Evolutionary conservation across 2,797 vertebrate species (phyloP).

Genomic region (Gymnothorax javanicus): DNA sequence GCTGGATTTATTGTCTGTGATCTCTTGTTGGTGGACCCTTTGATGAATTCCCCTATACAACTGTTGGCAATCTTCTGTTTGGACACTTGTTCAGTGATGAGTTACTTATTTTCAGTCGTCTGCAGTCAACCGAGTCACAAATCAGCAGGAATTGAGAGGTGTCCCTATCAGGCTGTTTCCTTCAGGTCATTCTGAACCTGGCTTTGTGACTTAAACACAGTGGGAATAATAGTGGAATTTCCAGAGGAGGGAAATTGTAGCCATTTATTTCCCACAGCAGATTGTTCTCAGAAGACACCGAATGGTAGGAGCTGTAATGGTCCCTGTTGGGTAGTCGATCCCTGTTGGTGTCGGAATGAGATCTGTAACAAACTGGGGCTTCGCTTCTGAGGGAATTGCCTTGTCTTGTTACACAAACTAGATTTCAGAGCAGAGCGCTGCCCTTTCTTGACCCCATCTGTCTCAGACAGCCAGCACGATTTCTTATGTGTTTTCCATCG

Average conservation of each 20-base stretch:
- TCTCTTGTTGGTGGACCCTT: neutral
- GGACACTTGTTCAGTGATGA: neutral
- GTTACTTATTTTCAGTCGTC: neutral
- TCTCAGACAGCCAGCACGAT: neutral
- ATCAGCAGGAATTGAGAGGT: no score
- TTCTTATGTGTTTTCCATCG: constrained; percentile 2
- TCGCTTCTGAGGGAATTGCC: neutral
- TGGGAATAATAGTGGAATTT: neutral
- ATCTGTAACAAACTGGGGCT: constrained; percentile 3
- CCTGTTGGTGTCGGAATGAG: neutral
- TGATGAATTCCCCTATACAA: neutral
- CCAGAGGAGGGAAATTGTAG: neutral
- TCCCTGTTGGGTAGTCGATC: neutral
- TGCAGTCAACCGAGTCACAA: neutral
- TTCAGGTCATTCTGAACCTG: neutral
- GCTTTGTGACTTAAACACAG: neutral
- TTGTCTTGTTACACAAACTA: constrained; percentile 8
- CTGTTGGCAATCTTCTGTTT: neutral
- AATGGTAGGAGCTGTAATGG: neutral
- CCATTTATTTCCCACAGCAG: neutral
- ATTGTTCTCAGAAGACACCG: constrained; percentile 2
- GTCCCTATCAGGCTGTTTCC: neutral
- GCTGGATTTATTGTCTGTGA: neutral
- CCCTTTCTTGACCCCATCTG: neutral
- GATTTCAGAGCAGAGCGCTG: neutral